phyloP scores from a whole-genome alignment of 2,797 vertebrate genomes.

The Malurus leucopterus region DNA sequence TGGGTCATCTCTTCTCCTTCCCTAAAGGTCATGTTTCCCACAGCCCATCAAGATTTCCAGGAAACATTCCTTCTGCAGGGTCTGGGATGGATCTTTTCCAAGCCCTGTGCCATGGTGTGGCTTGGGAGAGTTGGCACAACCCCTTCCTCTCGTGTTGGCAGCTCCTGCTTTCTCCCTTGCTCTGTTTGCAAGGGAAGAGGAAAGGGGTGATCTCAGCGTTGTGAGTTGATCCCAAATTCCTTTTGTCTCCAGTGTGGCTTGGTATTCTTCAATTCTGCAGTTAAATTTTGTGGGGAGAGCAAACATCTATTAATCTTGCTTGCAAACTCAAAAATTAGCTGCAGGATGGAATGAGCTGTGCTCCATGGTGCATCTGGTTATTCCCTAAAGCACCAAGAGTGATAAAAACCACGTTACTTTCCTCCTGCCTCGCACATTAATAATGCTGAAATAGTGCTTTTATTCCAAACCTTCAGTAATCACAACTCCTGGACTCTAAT shows the following conservation, averaged over 20 bases:
- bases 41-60: background rate
- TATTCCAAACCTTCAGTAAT: background rate
- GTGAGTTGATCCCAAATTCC: background rate
- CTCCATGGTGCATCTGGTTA: background rate
- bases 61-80: background rate
- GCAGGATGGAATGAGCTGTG: background rate
- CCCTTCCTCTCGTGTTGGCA: fast-evolving
- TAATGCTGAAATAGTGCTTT: background rate
- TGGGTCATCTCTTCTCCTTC: background rate
- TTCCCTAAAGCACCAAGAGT: background rate
- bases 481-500: background rate
- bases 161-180: background rate
- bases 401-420: background rate
- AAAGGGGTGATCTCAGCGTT: background rate
- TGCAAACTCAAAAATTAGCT: background rate
- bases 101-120: fast-evolving
- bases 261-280: background rate
- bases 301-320: background rate
- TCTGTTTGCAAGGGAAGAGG: background rate
- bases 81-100: fast-evolving
- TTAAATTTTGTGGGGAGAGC: background rate
- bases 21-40: background rate
- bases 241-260: background rate
- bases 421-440: background rate
- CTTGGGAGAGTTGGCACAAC: fast-evolving